Conservation (phyloP, 1,140 invertebrate genomes). For the Zaprionus lachaisei region DNA sequence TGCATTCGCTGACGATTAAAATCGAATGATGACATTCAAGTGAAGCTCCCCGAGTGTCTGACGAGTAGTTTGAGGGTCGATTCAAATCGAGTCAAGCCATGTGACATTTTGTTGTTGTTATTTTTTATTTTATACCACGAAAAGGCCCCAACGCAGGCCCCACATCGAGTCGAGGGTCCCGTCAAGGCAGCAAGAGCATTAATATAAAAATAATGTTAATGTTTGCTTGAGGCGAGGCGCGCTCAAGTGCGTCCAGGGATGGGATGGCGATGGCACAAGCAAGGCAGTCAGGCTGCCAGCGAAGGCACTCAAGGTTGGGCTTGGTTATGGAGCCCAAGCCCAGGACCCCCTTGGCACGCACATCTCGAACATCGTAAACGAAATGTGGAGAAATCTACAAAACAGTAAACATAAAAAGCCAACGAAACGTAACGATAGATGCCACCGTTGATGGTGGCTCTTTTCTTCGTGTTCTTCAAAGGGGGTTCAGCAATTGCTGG, state of each 20-base stretch:
- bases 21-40: conserved; percentile 27
- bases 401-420: conserved; percentile 77
- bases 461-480: background rate
- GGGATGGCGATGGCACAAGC: background rate
- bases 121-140: conserved; percentile 42
- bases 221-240: conserved; percentile 54
- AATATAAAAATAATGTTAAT: conserved; percentile 83
- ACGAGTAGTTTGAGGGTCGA: conserved; percentile 31
- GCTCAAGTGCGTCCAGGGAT: conserved; percentile 36
- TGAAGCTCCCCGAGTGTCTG: background rate
- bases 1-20: conserved; percentile 19
- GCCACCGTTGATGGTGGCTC: conserved; percentile 38
- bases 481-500: background rate
- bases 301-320: background rate
- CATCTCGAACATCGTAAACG: conserved; percentile 52
- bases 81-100: background rate
- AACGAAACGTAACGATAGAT: conserved; percentile 82
- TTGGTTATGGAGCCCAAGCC: background rate
- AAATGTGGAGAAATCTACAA: conserved; percentile 71
- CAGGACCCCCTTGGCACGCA: conserved; percentile 47
- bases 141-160: background rate
- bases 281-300: background rate
- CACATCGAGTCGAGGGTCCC: background rate
- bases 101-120: conserved; percentile 30
- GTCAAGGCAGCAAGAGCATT: conserved; percentile 50